phyloP scores from a whole-genome alignment of 2,797 vertebrate genomes.

The Sciurus carolinensis region DNA sequence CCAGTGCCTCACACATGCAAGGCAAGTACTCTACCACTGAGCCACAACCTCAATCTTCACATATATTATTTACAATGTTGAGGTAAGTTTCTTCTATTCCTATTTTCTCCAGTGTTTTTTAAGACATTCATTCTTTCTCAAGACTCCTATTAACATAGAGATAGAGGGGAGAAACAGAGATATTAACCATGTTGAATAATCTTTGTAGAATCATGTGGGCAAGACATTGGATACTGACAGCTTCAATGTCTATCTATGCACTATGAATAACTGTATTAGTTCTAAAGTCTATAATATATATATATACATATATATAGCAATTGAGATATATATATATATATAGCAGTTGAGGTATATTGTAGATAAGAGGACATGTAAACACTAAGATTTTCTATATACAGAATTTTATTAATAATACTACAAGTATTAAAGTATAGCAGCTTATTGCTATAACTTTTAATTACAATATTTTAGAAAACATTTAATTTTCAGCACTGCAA shows the following conservation, averaged over 20 bases:
- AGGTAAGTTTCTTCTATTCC: no score
- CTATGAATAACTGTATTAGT: background rate
- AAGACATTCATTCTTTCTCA: background rate
- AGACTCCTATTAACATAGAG: background rate
- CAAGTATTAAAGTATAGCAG: background rate
- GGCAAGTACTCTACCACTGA: no score
- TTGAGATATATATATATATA: background rate
- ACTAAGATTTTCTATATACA: background rate
- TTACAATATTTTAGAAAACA: constrained; percentile 8
- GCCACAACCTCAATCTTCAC: no score
- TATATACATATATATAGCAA: background rate
- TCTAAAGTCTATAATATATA: background rate
- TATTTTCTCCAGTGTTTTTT: background rate
- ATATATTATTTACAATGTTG: no score
- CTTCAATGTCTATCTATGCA: background rate
- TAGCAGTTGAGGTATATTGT: background rate
- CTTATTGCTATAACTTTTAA: background rate
- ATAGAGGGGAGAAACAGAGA: no score
- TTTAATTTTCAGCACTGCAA: background rate
- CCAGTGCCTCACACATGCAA: no score
- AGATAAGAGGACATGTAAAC: background rate
- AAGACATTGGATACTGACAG: background rate
- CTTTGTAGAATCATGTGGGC: background rate
- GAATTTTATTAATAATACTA: background rate
- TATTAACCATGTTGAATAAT: background rate